Conservation (phyloP, 2,888 invertebrate species). For the Zhuqinia jingwanae region DNA sequence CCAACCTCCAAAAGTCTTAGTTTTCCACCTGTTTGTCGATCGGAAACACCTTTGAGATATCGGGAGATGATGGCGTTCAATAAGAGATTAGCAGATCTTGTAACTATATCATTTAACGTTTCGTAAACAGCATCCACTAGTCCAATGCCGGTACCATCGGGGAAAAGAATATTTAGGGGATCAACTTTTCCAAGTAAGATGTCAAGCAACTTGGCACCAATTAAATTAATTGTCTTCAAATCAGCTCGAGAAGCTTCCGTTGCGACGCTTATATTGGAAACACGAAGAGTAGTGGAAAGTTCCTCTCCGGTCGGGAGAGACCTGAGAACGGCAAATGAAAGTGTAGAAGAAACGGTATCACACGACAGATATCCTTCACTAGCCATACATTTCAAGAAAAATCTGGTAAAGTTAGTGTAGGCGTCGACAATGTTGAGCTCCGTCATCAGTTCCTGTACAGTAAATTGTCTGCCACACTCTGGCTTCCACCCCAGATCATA, state of each 20-base stretch:
- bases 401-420: conserved; percentile 4
- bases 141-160: conserved; percentile 29
- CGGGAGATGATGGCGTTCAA: not conserved
- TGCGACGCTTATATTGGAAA: too few species aligned
- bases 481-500: conserved; percentile 61
- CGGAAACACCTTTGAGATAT: not conserved
- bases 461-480: not conserved
- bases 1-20: conserved; percentile 57
- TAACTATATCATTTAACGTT: not conserved
- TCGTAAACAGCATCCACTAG: conserved; percentile 23
- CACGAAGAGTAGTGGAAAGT: not conserved
- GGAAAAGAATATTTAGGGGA: conserved; percentile 28
- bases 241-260: conserved; percentile 2
- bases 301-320: not conserved
- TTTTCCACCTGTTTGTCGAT: not conserved
- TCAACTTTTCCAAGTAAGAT: conserved; percentile 27
- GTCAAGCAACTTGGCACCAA: conserved; percentile 24
- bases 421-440: not conserved
- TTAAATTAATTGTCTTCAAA: not conserved
- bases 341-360: not conserved
- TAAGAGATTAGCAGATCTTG: not conserved
- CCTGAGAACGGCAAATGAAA: not conserved
- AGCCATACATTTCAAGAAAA: conserved; percentile 15
- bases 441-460: not conserved
- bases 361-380: conserved; percentile 7